phyloP scores from a whole-genome alignment of 2,113 vertebrate species.

The Eudyptes chrysolophus region DNA sequence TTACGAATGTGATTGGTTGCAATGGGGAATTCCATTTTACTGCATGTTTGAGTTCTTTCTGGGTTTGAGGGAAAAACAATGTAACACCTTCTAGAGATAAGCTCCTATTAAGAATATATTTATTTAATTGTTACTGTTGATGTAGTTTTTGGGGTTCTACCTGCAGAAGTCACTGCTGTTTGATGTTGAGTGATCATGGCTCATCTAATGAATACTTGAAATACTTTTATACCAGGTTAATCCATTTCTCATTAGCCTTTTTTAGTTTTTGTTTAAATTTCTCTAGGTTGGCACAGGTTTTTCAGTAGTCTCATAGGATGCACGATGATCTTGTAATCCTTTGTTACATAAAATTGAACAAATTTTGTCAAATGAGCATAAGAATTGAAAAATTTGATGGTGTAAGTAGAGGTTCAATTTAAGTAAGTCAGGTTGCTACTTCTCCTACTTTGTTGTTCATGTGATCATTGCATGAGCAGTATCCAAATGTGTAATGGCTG shows the following conservation, averaged over 20 bases:
- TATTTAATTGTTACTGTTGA: background rate
- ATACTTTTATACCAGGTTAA: background rate
- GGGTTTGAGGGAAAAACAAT: background rate
- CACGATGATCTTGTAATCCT: fast-evolving
- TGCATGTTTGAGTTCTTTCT: background rate
- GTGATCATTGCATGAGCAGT: background rate
- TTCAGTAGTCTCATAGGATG: background rate
- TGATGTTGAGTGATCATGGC: background rate
- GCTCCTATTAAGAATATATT: background rate
- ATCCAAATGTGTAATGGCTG: background rate
- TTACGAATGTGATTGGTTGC: background rate
- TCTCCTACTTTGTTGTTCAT: fast-evolving
- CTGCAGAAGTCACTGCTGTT: background rate
- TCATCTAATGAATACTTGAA: background rate
- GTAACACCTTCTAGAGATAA: background rate
- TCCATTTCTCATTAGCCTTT: background rate
- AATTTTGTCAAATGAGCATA: background rate
- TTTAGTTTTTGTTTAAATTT: background rate
- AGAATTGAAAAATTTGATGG: background rate
- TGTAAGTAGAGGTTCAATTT: background rate
- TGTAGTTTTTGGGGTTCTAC: background rate
- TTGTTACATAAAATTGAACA: background rate
- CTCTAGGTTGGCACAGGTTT: background rate
- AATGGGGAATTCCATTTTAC: background rate
- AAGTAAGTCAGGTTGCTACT: background rate